Percentiles rank a stretch among this genome's conserved stretches.
Evolutionary conservation across 2,888 invertebrate genomes (phyloP).

Genomic region (Andricus curvator): DNA sequence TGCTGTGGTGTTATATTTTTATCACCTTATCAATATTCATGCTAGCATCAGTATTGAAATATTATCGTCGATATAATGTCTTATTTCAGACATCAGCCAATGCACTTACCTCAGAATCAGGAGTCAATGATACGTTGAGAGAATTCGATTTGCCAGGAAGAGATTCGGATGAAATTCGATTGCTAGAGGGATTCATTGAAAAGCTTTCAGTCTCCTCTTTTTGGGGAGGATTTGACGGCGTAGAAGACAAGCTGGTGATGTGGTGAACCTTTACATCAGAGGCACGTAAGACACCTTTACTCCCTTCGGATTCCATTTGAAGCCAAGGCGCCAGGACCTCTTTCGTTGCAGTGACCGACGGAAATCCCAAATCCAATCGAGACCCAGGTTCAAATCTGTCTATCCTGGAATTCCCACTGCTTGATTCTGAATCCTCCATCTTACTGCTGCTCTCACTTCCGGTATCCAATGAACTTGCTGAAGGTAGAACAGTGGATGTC

Average conservation of each 20-base stretch:
- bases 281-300: conserved; percentile 46
- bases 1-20: too few relatives aligned
- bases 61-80: neutral
- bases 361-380: conserved; percentile 53
- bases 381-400: conserved; percentile 52
- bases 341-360: conserved; percentile 49
- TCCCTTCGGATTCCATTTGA: conserved; percentile 45
- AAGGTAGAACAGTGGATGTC: conserved; percentile 47
- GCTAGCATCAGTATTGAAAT: neutral
- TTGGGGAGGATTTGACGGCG: conserved; percentile 18
- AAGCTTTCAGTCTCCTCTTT: conserved; percentile 40
- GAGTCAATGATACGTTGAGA: conserved; percentile 4
- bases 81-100: neutral
- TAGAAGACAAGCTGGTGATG: conserved; percentile 13
- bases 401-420: conserved; percentile 41
- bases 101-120: neutral
- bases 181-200: conserved; percentile 45
- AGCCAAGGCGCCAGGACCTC: conserved; percentile 37
- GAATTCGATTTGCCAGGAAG: conserved; percentile 44
- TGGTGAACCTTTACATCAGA: conserved; percentile 44
- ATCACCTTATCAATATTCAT: too few relatives aligned
- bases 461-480: conserved; percentile 42
- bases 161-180: conserved; percentile 56
- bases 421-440: conserved; percentile 47
- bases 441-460: conserved; percentile 41